Evolutionary conservation across 2,113 vertebrate species (phyloP).

Genomic region (Zonotrichia leucophrys): DNA sequence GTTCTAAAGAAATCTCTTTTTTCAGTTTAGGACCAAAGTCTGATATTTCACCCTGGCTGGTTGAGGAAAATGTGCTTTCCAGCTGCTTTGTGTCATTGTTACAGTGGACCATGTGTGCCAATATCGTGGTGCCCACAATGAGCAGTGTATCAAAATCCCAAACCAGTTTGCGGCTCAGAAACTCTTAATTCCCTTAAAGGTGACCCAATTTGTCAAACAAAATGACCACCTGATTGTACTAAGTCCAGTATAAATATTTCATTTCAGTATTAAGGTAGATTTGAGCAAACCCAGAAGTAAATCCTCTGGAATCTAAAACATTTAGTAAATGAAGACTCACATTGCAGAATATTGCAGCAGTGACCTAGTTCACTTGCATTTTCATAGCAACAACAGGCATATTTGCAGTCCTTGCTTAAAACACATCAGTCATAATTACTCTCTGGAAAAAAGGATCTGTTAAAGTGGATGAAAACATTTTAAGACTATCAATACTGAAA

Average conservation of each 20-base stretch:
- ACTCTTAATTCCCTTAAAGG: neutral
- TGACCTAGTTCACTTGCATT: neutral
- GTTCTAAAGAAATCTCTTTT: neutral
- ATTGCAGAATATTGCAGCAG: neutral
- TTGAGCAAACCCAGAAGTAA: neutral
- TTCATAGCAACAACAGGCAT: neutral
- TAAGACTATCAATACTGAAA: neutral
- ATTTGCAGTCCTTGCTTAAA: neutral
- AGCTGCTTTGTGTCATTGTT: neutral
- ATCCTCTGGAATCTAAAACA: neutral
- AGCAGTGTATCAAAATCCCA: neutral
- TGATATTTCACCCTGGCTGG: accelerated
- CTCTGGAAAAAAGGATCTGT: neutral
- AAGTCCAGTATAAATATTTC: neutral
- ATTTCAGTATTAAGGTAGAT: neutral
- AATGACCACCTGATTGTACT: neutral
- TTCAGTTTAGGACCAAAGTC: neutral
- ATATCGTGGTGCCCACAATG: accelerated
- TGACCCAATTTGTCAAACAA: neutral
- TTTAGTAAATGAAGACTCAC: neutral
- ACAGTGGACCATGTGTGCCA: neutral
- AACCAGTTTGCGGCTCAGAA: neutral
- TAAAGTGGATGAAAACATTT: slow-evolving; percentile 4
- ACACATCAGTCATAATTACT: neutral
- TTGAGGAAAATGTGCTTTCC: neutral